Evolutionary conservation across 2,113 vertebrate species (phyloP).

Genomic region (Anseranas semipalmata): DNA sequence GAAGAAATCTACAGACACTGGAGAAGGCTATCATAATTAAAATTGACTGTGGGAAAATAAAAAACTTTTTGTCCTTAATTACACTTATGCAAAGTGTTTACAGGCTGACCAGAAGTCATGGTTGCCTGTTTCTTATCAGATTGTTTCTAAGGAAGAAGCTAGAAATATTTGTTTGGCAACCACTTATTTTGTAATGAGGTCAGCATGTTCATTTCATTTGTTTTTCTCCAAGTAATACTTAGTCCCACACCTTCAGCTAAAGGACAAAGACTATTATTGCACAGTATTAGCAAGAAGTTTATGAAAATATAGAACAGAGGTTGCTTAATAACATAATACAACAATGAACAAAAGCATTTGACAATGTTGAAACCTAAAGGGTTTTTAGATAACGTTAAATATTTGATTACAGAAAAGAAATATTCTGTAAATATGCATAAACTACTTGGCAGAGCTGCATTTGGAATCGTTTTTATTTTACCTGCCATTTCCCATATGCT

Average conservation of each 20-base stretch:
- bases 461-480: neutral
- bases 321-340: conserved; percentile 61
- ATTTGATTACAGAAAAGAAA: neutral
- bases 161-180: conserved; percentile 67
- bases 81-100: conserved; percentile 61
- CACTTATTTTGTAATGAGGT: conserved; percentile 66
- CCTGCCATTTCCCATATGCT: neutral
- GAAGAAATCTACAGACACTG: neutral
- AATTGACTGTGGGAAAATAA: neutral
- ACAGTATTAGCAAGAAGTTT: conserved; percentile 52
- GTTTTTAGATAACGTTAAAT: conserved; percentile 34
- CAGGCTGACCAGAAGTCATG: neutral
- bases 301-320: conserved; percentile 35
- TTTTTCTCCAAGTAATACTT: conserved; percentile 47
- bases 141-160: conserved; percentile 58
- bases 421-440: conserved; percentile 24
- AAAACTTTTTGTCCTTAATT: conserved; percentile 3
- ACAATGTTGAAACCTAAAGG: conserved; percentile 36
- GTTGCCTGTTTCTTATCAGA: conserved; percentile 53
- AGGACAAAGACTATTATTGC: conserved; percentile 28
- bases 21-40: neutral
- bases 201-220: conserved; percentile 47
- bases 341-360: conserved; percentile 45
- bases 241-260: conserved; percentile 32
- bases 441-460: conserved; percentile 28